These are phyloP conservation scores for Sphenodon punctatus DNA, from an alignment of 2,797 vertebrate genomes.

Conservation along the genomic window DNA sequence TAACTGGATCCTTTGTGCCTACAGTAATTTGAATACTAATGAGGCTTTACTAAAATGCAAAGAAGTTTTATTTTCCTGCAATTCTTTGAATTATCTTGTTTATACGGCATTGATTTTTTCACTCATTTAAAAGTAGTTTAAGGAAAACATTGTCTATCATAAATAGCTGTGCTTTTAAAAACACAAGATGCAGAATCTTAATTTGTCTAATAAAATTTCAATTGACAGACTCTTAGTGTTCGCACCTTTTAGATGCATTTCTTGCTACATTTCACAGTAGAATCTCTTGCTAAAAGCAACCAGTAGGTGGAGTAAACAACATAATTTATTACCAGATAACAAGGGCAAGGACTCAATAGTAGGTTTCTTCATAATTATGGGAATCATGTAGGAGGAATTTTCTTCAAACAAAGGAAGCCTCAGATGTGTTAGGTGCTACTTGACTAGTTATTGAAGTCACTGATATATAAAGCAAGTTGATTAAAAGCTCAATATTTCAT, in stretches of 20 bases:
- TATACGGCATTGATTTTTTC: background rate
- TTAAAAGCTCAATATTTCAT: conserved; percentile 66
- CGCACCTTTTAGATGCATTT: background rate
- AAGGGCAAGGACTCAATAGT: conserved; percentile 40
- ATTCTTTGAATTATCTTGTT: background rate
- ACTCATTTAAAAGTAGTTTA: background rate
- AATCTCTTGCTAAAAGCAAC: conserved; percentile 32
- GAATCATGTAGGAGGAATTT: conserved; percentile 60
- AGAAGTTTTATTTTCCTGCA: background rate
- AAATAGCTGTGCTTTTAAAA: background rate
- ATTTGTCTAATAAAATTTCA: background rate
- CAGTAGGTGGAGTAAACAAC: conserved; percentile 67
- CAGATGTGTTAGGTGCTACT: conserved; percentile 38
- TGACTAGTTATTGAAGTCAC: conserved; percentile 63
- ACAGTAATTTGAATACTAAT: too few relatives aligned
- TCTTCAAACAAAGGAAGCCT: conserved; percentile 62
- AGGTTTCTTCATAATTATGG: conserved; percentile 38
- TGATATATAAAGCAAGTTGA: conserved; percentile 45
- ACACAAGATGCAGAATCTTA: background rate
- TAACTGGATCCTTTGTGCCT: too few relatives aligned
- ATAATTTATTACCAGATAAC: conserved; percentile 55
- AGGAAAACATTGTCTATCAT: background rate
- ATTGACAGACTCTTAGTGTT: background rate
- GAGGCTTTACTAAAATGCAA: background rate
- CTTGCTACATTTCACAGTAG: background rate